phyloP scores from a whole-genome alignment of 2,888 invertebrate genomes.

The Lepidocyrtinus sp. region DNA sequence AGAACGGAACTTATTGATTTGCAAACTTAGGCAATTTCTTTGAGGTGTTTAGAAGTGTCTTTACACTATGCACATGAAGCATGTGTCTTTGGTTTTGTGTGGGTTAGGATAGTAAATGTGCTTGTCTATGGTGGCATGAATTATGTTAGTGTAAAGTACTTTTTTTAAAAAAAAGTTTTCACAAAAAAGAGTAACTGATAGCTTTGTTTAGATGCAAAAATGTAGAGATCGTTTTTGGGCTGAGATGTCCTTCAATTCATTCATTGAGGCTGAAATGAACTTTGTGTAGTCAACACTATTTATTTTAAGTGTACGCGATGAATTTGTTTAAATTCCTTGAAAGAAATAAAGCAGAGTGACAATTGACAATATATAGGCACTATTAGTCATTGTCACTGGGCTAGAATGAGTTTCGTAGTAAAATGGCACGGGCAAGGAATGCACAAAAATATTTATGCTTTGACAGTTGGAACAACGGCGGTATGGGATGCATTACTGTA shows the following conservation, averaged over 20 bases:
- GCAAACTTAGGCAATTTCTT: not conserved
- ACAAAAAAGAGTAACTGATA: not conserved
- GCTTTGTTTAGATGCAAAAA: not conserved
- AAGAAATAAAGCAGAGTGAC: not conserved
- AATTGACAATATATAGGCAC: not conserved
- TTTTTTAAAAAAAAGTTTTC: not conserved
- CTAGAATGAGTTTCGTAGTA: not conserved
- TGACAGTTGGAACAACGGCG: not conserved
- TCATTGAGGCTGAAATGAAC: not conserved
- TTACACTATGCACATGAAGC: too few species aligned
- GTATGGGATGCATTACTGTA: not conserved
- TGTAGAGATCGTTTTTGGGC: not conserved
- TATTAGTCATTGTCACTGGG: not conserved
- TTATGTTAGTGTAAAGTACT: not conserved
- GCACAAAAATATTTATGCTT: not conserved
- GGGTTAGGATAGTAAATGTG: not conserved
- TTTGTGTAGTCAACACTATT: not conserved
- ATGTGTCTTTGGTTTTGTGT: too few species aligned
- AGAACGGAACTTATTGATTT: not conserved
- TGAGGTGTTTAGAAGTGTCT: not conserved
- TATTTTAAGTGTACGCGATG: not conserved
- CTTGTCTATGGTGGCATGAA: not conserved
- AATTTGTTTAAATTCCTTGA: not conserved
- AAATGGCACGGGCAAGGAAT: too few species aligned
- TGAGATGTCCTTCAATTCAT: not conserved